phyloP scores from a whole-genome alignment of 2,797 vertebrate genomes.

The Megalops cyprinoides region DNA sequence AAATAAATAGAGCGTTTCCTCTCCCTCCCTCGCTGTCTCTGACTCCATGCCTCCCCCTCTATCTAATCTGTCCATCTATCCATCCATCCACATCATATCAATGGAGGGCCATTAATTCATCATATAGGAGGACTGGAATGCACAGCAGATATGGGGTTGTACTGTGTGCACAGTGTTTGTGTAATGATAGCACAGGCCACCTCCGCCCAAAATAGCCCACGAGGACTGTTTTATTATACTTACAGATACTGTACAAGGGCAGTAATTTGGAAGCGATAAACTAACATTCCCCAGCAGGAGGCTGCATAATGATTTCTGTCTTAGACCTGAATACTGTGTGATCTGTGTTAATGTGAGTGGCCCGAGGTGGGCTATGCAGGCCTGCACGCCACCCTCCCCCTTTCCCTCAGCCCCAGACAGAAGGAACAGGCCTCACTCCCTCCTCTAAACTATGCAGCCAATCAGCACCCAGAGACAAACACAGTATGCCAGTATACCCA shows the following conservation, averaged over 20 bases:
- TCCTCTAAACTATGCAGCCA: too few species aligned
- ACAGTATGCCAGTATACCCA: not conserved
- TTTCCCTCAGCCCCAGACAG: not conserved
- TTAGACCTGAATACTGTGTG: not conserved
- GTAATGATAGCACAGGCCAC: not conserved
- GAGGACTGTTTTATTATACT: not conserved
- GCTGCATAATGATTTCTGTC: not conserved
- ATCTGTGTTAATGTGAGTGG: not conserved
- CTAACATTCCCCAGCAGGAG: not conserved
- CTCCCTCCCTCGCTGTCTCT: constrained; percentile 47
- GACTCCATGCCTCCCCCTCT: constrained; percentile 33
- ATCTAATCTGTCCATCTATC: constrained; percentile 42
- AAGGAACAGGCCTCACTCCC: not conserved
- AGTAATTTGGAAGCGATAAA: not conserved
- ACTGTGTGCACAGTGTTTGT: not conserved
- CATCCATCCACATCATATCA: constrained; percentile 21
- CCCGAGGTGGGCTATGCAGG: not conserved
- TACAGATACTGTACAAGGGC: not conserved
- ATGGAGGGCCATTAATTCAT: not conserved
- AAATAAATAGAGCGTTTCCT: constrained; percentile 75
- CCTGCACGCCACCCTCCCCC: too few species aligned
- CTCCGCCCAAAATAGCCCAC: not conserved
- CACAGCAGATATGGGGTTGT: not conserved
- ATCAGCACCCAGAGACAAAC: not conserved
- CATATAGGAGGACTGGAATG: constrained; percentile 1